A percentile compares a stretch with the other conserved stretches of the same genome.
These are phyloP conservation scores for Botia almorhae DNA, from an alignment of 2,797 vertebrate species.

Conservation along the genomic window DNA sequence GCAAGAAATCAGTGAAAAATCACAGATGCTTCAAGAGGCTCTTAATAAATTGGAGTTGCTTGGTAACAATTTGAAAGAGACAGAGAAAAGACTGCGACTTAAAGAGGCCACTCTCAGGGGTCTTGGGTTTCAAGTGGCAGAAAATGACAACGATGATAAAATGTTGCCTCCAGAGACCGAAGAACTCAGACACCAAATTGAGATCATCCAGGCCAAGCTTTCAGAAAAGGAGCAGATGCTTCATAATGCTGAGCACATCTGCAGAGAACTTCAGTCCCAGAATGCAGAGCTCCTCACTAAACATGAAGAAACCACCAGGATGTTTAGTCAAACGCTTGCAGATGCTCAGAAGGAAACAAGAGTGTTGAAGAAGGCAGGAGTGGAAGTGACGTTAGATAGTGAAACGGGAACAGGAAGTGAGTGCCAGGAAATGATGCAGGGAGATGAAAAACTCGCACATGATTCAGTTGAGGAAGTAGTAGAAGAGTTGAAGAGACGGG, in stretches of 20 bases:
- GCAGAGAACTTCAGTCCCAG: conserved; percentile 69
- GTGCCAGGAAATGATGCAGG: conserved; percentile 51
- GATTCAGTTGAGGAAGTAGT: conserved; percentile 71
- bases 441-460: conserved; percentile 54
- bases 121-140: conserved; percentile 74
- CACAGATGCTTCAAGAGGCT: conserved; percentile 79
- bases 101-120: conserved; percentile 82
- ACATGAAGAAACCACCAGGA: conserved; percentile 66
- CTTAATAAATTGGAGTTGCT: conserved; percentile 78
- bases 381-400: conserved; percentile 57
- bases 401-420: conserved; percentile 55
- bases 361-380: conserved; percentile 58
- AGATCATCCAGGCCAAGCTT: conserved; percentile 68
- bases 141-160: conserved; percentile 58
- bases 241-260: conserved; percentile 62
- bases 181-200: conserved; percentile 66
- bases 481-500: conserved; percentile 72
- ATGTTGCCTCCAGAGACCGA: conserved; percentile 66
- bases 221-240: conserved; percentile 69
- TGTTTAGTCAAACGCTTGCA: conserved; percentile 62
- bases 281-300: conserved; percentile 67
- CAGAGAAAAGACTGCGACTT: conserved; percentile 80
- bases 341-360: conserved; percentile 69
- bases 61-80: conserved; percentile 78
- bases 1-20: conserved; percentile 78